Evolutionary conservation across 2,797 vertebrate species (phyloP).

Genomic region (Sphenodon punctatus): DNA sequence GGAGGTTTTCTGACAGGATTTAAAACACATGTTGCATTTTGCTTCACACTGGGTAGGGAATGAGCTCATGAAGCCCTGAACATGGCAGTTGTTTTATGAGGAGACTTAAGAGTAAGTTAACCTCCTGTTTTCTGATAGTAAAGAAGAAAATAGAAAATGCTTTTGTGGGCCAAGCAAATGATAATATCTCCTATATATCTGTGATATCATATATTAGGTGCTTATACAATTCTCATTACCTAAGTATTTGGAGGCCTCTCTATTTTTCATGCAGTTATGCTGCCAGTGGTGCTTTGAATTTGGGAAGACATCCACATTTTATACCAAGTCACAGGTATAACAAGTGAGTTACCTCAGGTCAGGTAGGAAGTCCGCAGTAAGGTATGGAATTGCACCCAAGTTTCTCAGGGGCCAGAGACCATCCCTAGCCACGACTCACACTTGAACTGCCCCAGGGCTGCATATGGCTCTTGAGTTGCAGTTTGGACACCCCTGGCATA

Average conservation of each 20-base stretch:
- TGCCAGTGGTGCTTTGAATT: too few species aligned
- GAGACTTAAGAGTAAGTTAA: slow-evolving; percentile 16
- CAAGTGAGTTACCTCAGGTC: too few species aligned
- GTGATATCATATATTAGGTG: neutral
- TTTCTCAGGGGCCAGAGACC: too few species aligned
- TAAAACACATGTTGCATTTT: slow-evolving; percentile 45
- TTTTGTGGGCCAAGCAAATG: neutral
- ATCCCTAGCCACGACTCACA: too few species aligned
- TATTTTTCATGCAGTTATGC: too few species aligned
- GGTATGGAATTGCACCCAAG: too few species aligned
- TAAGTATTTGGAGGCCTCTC: neutral
- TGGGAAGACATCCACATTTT: too few species aligned
- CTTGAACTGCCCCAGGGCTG: too few species aligned
- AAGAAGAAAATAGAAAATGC: neutral
- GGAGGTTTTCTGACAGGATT: slow-evolving; percentile 25
- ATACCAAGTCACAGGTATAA: too few species aligned
- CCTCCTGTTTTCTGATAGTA: slow-evolving; percentile 1
- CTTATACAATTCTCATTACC: neutral
- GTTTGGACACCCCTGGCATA: too few species aligned
- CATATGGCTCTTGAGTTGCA: too few species aligned
- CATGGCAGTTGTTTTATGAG: neutral
- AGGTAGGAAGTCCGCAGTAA: too few species aligned
- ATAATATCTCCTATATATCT: neutral
- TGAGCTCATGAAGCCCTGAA: slow-evolving; percentile 14
- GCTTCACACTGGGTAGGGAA: slow-evolving; percentile 21